These are phyloP conservation scores for Xyliphius kryptos DNA, from an alignment of 2,113 vertebrate species.

Conservation along the genomic window DNA sequence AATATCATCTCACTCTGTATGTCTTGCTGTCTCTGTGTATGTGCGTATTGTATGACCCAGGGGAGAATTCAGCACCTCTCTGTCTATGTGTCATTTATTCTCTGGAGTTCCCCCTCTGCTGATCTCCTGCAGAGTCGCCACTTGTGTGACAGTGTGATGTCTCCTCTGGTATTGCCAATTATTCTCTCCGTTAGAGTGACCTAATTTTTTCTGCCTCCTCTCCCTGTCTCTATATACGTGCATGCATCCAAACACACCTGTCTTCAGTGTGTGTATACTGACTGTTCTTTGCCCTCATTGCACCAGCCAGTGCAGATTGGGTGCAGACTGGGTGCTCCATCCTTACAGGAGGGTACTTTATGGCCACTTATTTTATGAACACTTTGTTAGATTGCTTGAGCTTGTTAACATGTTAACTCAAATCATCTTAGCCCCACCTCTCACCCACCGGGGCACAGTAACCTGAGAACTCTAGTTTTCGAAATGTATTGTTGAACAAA, in stretches of 20 bases:
- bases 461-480: conserved; percentile 22
- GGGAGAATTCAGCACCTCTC: conserved; percentile 36
- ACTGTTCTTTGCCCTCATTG: conserved; percentile 24
- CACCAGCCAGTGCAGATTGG: conserved; percentile 6
- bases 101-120: conserved; percentile 27
- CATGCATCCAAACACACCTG: background rate
- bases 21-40: too few relatives aligned
- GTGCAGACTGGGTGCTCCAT: too few relatives aligned
- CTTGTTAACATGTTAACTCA: conserved; percentile 37
- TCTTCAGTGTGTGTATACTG: background rate
- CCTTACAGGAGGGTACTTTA: conserved; percentile 49
- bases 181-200: conserved; percentile 38
- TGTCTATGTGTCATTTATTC: conserved; percentile 30
- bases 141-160: conserved; percentile 34
- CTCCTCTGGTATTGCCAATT: conserved; percentile 38
- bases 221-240: conserved; percentile 10
- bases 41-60: conserved; percentile 21
- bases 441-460: conserved; percentile 3
- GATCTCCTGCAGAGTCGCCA: conserved; percentile 33
- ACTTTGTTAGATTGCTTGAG: conserved; percentile 42
- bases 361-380: conserved; percentile 42
- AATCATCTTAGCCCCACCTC: conserved; percentile 9
- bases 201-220: conserved; percentile 35
- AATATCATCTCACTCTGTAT: background rate
- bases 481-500: too few relatives aligned